phyloP scores from a whole-genome alignment of 1,140 invertebrate species.

The Cylas formicarius region DNA sequence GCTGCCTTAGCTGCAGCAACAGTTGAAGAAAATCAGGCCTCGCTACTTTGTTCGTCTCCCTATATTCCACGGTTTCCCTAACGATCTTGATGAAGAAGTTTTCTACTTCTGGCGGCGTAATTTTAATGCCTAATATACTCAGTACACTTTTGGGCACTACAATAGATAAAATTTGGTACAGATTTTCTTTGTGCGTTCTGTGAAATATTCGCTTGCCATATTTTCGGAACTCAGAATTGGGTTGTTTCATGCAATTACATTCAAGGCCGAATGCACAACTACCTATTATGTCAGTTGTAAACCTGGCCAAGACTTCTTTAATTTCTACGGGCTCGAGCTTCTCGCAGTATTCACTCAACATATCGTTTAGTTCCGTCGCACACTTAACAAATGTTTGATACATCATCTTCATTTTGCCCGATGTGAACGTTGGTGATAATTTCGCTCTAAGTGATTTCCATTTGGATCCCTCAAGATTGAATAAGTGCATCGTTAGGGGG shows the following conservation, averaged over 20 bases:
- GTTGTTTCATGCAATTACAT: constrained; percentile 46
- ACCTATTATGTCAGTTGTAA: constrained; percentile 50
- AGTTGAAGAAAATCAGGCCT: constrained; percentile 41
- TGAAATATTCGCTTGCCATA: constrained; percentile 39
- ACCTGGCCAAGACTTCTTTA: constrained; percentile 46
- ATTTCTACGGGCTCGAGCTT: constrained; percentile 41
- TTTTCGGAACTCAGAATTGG: constrained; percentile 40
- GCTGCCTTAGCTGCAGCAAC: constrained; percentile 33
- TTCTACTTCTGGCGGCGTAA: no score
- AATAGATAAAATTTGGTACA: no score
- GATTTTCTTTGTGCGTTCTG: no score
- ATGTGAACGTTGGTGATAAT: constrained; percentile 46
- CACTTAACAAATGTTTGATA: constrained; percentile 30
- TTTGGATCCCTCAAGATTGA: constrained; percentile 40
- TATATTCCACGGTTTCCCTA: constrained; percentile 4
- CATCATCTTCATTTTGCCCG: constrained; percentile 46
- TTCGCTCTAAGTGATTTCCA: constrained; percentile 46
- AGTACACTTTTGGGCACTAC: no score
- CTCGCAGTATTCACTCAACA: constrained; percentile 26
- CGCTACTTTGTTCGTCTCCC: constrained; percentile 1
- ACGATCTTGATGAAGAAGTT: constrained; percentile 9
- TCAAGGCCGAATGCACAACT: constrained; percentile 53
- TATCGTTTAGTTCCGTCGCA: constrained; percentile 39
- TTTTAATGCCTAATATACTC: no score
- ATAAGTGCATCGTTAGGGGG: constrained; percentile 44